A percentile compares a stretch with the other conserved stretches of the same genome.
phyloP scores from a whole-genome alignment of 1,140 invertebrate genomes.

The Drosophila pseudoananassae region DNA sequence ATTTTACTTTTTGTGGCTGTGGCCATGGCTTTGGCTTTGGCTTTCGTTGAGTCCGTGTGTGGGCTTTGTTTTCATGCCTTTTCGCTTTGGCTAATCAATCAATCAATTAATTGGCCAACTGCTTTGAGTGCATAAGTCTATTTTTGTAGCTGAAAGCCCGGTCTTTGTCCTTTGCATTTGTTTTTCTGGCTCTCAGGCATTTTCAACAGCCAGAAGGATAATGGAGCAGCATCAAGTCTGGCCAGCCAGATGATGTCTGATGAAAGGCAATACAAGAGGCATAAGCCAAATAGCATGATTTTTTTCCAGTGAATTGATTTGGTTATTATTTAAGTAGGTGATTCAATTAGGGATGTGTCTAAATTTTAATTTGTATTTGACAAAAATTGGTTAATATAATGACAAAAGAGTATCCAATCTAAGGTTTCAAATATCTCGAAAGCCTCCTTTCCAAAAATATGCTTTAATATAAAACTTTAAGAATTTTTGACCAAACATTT shows the following conservation, averaged over 20 bases:
- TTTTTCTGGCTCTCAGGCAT: slow-evolving; percentile 20
- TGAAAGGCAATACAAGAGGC: slow-evolving; percentile 3
- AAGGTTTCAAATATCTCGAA: too few relatives aligned
- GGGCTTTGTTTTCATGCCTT: slow-evolving; percentile 12
- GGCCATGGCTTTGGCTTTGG: neutral
- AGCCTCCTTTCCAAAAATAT: too few relatives aligned
- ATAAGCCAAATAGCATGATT: neutral
- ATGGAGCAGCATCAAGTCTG: neutral
- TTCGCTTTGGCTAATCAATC: slow-evolving; percentile 51
- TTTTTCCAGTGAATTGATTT: neutral
- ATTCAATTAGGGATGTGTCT: neutral
- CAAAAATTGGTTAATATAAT: too few relatives aligned
- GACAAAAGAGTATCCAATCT: too few relatives aligned
- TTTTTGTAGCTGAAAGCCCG: slow-evolving; percentile 56
- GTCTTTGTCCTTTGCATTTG: slow-evolving; percentile 26
- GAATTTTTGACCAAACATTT: neutral
- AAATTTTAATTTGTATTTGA: too few relatives aligned
- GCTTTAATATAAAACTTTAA: neutral
- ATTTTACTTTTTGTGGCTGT: slow-evolving; percentile 17
- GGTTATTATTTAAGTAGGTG: too few relatives aligned
- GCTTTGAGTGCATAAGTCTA: slow-evolving; percentile 51
- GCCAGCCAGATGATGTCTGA: slow-evolving; percentile 10
- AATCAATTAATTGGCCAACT: slow-evolving; percentile 53
- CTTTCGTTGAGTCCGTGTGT: slow-evolving; percentile 1
- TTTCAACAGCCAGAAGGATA: slow-evolving; percentile 16